A percentile compares a stretch with the other conserved stretches of the same genome.
Conservation (phyloP, 1,140 invertebrate genomes). For the Leptopilina clavipes region DNA sequence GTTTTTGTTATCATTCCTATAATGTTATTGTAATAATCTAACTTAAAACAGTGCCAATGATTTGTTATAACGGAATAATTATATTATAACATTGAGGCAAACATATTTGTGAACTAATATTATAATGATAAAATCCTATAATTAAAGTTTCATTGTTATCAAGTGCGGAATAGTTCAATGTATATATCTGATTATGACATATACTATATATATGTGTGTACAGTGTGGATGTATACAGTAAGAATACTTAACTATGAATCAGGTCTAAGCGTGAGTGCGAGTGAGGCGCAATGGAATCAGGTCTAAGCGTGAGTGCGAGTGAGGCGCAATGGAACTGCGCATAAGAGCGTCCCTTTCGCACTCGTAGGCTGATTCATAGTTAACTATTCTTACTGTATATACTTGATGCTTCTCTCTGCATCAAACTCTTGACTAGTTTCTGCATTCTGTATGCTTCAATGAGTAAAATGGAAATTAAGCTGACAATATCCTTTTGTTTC, state of each 20-base stretch:
- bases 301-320: too few relatives aligned
- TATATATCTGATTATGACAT: slow-evolving; percentile 11
- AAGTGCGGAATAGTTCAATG: not conserved
- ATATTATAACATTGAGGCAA: not conserved
- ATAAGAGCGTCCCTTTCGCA: too few relatives aligned
- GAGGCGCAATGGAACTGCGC: too few relatives aligned
- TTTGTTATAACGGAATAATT: not conserved
- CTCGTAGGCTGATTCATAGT: too few relatives aligned
- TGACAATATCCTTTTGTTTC: slow-evolving; percentile 47
- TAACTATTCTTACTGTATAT: too few relatives aligned
- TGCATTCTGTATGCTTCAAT: slow-evolving; percentile 50
- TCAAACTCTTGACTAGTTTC: slow-evolving; percentile 31
- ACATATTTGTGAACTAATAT: not conserved
- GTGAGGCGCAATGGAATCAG: too few relatives aligned
- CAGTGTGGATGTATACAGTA: too few relatives aligned
- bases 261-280: too few relatives aligned
- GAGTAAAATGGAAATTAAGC: slow-evolving; percentile 55
- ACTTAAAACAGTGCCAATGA: not conserved
- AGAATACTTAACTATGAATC: too few relatives aligned
- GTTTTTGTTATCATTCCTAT: too few relatives aligned
- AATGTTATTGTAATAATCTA: too few relatives aligned
- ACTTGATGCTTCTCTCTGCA: not conserved
- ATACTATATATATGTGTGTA: too few relatives aligned
- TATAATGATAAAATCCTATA: not conserved
- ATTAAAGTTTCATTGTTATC: slow-evolving; percentile 17